phyloP scores from a whole-genome alignment of 2,888 invertebrate genomes.

The Mythimna vitellina region DNA sequence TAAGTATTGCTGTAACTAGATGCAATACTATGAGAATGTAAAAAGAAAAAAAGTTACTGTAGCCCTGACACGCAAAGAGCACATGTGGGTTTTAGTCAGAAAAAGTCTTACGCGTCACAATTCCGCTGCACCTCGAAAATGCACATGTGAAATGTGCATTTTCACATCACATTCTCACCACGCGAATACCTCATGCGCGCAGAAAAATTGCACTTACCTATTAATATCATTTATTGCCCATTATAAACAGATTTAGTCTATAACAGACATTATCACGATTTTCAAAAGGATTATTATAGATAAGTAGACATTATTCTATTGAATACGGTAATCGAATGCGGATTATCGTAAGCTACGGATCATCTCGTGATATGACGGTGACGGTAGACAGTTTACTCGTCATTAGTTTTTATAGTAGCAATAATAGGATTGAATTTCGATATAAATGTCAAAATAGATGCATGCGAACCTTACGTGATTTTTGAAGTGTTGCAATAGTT shows the following conservation, averaged over 20 bases:
- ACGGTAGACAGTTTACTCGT: slow-evolving; percentile 1
- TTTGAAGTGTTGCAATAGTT: not conserved
- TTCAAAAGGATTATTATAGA: slow-evolving; percentile 44
- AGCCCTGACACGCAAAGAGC: too few species aligned
- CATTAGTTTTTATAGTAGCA: not conserved
- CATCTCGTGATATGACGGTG: not conserved
- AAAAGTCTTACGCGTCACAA: too few species aligned
- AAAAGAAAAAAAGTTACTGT: too few species aligned
- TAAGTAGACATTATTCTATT: slow-evolving; percentile 37
- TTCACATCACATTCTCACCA: not conserved
- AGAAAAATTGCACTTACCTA: not conserved
- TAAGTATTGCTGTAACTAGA: too few species aligned
- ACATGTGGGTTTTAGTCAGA: too few species aligned
- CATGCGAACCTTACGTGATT: slow-evolving; percentile 14
- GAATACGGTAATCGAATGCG: slow-evolving; percentile 28
- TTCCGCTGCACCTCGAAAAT: too few species aligned
- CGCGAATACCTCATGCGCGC: slow-evolving; percentile 4
- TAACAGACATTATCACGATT: slow-evolving; percentile 30
- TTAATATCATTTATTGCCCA: slow-evolving; percentile 11
- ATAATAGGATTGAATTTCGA: slow-evolving; percentile 13
- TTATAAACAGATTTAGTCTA: slow-evolving; percentile 32
- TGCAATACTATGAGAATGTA: too few species aligned
- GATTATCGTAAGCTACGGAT: slow-evolving; percentile 41
- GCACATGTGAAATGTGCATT: too few species aligned
- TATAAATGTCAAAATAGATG: not conserved